Evolutionary conservation across 2,888 invertebrate species (phyloP).

Genomic region (Lasioglossum figueresi): DNA sequence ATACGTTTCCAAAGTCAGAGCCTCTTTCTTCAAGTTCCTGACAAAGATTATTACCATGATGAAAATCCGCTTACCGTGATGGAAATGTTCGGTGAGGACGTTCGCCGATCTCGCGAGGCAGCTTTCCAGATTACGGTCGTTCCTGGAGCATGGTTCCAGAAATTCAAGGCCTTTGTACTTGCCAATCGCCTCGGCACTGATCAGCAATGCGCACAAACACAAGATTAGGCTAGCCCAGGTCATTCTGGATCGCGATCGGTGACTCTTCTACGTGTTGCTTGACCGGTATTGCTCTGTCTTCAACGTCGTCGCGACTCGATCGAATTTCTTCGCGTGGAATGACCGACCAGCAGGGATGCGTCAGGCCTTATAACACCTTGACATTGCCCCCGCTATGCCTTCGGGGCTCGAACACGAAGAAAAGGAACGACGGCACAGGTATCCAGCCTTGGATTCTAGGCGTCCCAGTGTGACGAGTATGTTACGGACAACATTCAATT

Average conservation of each 20-base stretch:
- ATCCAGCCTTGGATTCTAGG: background rate
- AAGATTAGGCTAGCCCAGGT: constrained; percentile 48
- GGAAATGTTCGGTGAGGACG: constrained; percentile 89
- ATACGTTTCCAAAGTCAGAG: no score
- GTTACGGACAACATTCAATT: no score
- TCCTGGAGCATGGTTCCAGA: constrained; percentile 89
- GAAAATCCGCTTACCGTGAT: constrained; percentile 86
- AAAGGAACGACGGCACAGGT: constrained; percentile 38
- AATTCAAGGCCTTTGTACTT: constrained; percentile 85
- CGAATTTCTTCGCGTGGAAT: constrained; percentile 78
- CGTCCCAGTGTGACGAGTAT: background rate
- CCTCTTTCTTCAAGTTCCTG: background rate
- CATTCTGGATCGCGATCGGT: constrained; percentile 16
- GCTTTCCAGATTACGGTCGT: constrained; percentile 89
- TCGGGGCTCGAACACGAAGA: constrained; percentile 29
- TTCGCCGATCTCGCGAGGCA: constrained; percentile 91
- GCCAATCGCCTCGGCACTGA: constrained; percentile 72
- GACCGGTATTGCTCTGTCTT: background rate
- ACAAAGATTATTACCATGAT: no score
- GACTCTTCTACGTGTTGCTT: background rate
- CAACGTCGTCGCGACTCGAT: constrained; percentile 48
- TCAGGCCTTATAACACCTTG: constrained; percentile 82
- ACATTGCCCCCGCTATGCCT: constrained; percentile 81
- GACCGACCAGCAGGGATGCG: constrained; percentile 78
- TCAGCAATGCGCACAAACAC: constrained; percentile 61